phyloP scores from a whole-genome alignment of 2,888 invertebrate genomes.

The Noctua fimbriata region DNA sequence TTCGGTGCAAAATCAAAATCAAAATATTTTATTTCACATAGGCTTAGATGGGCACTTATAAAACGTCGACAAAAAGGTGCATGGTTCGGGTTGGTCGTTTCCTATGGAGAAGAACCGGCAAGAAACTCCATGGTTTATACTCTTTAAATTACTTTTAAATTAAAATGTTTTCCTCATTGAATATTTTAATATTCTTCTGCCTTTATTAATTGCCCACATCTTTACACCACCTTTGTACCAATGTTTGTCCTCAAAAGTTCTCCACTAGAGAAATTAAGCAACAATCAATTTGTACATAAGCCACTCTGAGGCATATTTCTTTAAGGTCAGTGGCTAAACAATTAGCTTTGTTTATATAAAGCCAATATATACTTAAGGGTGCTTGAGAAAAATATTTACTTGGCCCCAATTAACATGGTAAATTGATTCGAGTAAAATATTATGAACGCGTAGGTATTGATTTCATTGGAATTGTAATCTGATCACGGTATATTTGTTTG shows the following conservation, averaged over 20 bases:
- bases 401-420: slow-evolving; percentile 50
- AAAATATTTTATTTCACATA: no score
- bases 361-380: slow-evolving; percentile 46
- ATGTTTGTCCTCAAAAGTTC: slow-evolving; percentile 57
- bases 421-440: slow-evolving; percentile 48
- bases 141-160: no score
- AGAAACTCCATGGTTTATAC: no score
- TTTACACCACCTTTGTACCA: slow-evolving; percentile 42
- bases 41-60: no score
- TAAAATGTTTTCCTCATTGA: neutral
- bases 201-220: slow-evolving; percentile 6
- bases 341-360: slow-evolving; percentile 51
- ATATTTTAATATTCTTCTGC: slow-evolving; percentile 12
- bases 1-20: no score
- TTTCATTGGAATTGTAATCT: slow-evolving; percentile 23
- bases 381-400: slow-evolving; percentile 47
- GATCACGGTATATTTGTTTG: slow-evolving; percentile 17
- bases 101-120: no score
- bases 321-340: slow-evolving; percentile 47
- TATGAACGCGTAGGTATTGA: slow-evolving; percentile 13
- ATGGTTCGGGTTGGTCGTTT: no score
- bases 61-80: no score
- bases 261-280: slow-evolving; percentile 56
- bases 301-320: slow-evolving; percentile 60
- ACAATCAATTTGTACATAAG: slow-evolving; percentile 51